Conservation (phyloP, 2,797 vertebrate species). For the Lithobates pipiens region DNA sequence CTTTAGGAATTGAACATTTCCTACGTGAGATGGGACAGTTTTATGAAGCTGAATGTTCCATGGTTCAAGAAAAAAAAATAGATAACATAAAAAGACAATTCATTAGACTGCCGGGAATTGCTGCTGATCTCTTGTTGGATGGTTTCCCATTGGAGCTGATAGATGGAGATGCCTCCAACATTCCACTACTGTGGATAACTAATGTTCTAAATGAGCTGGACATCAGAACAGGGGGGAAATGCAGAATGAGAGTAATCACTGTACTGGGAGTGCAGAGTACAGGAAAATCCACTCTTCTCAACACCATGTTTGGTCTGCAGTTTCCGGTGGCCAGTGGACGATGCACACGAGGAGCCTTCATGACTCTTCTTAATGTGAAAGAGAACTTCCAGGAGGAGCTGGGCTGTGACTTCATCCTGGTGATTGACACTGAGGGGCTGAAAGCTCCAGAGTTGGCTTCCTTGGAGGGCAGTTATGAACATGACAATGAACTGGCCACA, state of each 20-base stretch:
- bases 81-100: conserved; percentile 56
- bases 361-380: conserved; percentile 27
- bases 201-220: conserved; percentile 79
- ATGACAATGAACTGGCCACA: conserved; percentile 52
- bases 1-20: conserved; percentile 82
- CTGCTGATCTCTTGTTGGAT: conserved; percentile 34
- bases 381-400: conserved; percentile 27
- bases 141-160: conserved; percentile 33
- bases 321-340: conserved; percentile 52
- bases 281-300: conserved; percentile 53
- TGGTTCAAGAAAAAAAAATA: conserved; percentile 66
- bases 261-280: conserved; percentile 54
- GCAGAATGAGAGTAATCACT: conserved; percentile 75
- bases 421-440: conserved; percentile 41
- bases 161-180: conserved; percentile 79
- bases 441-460: conserved; percentile 42
- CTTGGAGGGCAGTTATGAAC: conserved; percentile 32
- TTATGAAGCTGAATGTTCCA: conserved; percentile 78
- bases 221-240: conserved; percentile 62
- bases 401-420: conserved; percentile 35
- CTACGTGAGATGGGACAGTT: conserved; percentile 83
- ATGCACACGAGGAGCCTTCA: conserved; percentile 50
- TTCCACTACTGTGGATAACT: conserved; percentile 78
- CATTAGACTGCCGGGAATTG: conserved; percentile 1
- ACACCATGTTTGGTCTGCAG: conserved; percentile 56